Evolutionary conservation across 2,113 vertebrate species (phyloP), one percentile per base, ranked within the genome.

Genomic region (Chloroceryle aenea): DNA sequence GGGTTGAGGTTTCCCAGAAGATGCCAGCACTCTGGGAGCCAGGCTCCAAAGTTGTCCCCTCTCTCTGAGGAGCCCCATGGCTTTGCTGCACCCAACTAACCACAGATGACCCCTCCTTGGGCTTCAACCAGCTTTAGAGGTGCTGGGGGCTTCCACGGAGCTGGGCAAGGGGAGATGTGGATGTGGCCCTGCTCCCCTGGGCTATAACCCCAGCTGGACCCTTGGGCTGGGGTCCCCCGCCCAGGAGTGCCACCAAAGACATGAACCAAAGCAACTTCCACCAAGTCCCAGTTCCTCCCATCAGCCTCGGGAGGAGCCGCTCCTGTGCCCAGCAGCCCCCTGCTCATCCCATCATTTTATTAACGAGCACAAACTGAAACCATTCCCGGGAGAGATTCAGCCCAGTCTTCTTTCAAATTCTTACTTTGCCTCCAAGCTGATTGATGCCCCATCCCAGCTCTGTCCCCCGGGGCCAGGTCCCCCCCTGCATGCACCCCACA

Each of bases 181-280:
- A 7, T 48, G 43, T 1, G 0, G 14, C 38, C n/a, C 50, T 0
- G 0, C 45, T 58, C 23, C 36, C 50, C 8, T 1, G 4, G 38
- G 19, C 75, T 55, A 27, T 38, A 47, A 52, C 48, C 73, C 18
- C 36, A 76, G 63, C 19, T 4, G 5, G 14, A 32, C 25, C 56
- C 38, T 50, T 2, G 0, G n/a, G 47, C 56, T 67, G 66, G 21
- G 19, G 8, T 59, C 27, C 22, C 1, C 0, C 16, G 9, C 9
- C 45, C 1, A 1, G 42, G 10, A 40, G 22, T 69, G 55, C 11
- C 85, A 64, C 9, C 32, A 38, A 69, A 55, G 29, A 15, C 38
- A 50, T 30, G 47, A 88, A 76, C 15, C 59, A 73, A 66, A 88
- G 43, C 11, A 66, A 30, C 4, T 59, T 34, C 62, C 10, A 30